phyloP scores from a whole-genome alignment of 2,113 vertebrate genomes.

The Gymnobelideus leadbeateri region DNA sequence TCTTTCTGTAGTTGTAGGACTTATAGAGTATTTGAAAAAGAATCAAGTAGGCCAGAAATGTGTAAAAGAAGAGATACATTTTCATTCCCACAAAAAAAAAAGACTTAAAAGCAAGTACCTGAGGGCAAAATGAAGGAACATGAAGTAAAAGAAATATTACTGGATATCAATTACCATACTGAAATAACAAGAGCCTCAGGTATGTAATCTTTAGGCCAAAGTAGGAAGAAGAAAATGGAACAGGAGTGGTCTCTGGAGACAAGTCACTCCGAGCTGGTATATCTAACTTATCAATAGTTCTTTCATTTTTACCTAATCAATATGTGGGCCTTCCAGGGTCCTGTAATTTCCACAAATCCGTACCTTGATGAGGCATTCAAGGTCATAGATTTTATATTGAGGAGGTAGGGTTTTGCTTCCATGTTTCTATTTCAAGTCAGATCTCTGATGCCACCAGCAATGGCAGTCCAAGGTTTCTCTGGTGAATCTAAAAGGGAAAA shows the following conservation, averaged over 20 bases:
- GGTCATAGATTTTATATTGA: background rate
- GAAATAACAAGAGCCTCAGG: background rate
- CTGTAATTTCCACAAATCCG: background rate
- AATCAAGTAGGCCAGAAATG: background rate
- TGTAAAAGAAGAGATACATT: background rate
- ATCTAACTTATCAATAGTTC: background rate
- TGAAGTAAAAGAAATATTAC: background rate
- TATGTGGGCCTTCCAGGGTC: background rate
- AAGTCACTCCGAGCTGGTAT: background rate
- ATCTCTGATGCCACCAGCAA: background rate
- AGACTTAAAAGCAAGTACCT: background rate
- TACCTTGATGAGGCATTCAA: background rate
- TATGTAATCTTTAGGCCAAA: background rate
- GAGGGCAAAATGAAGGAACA: too few relatives aligned
- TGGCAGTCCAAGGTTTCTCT: background rate
- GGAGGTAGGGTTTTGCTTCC: background rate
- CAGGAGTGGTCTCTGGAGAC: background rate
- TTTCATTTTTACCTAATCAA: background rate
- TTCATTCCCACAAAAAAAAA: background rate
- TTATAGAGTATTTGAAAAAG: background rate
- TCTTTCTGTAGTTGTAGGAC: background rate
- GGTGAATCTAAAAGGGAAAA: too few relatives aligned
- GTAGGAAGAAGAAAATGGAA: background rate
- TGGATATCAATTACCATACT: background rate
- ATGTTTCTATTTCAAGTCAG: background rate